A percentile compares a stretch with the other conserved stretches of the same genome.
phyloP scores from a whole-genome alignment of 1,140 invertebrate genomes.

The Cyclargus thomasi region DNA sequence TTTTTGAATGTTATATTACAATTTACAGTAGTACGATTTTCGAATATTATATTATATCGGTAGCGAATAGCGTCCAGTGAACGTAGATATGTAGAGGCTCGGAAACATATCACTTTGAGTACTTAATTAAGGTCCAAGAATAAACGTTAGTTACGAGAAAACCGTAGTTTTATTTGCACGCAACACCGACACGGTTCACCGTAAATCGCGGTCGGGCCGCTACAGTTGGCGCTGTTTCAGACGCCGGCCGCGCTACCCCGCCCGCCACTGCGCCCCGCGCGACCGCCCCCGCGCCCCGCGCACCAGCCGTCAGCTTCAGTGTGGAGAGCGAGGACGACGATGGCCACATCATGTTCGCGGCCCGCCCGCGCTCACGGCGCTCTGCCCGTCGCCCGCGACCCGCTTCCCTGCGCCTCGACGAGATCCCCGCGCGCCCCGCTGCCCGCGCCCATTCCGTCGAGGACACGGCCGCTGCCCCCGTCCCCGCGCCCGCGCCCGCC shows the following conservation, averaged over 20 bases:
- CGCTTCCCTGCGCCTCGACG: constrained; percentile 47
- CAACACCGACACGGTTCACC: background rate
- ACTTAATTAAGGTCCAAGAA: constrained; percentile 1
- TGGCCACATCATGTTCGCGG: constrained; percentile 51
- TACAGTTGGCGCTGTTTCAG: constrained; percentile 30
- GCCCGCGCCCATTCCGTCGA: constrained; percentile 34
- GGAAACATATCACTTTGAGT: constrained; percentile 11
- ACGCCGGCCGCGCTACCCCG: constrained; percentile 31
- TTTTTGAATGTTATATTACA: background rate
- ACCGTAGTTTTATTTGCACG: constrained; percentile 10
- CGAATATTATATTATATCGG: background rate
- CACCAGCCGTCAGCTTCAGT: constrained; percentile 58
- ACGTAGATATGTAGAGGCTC: constrained; percentile 1
- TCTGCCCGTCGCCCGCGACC: constrained; percentile 35
- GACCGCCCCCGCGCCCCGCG: constrained; percentile 29
- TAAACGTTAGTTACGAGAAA: background rate
- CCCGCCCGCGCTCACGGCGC: constrained; percentile 31
- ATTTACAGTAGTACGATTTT: background rate
- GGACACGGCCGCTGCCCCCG: constrained; percentile 33
- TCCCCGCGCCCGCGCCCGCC: constrained; percentile 44
- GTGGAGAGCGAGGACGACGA: constrained; percentile 56
- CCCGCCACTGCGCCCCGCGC: constrained; percentile 34
- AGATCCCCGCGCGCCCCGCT: constrained; percentile 32
- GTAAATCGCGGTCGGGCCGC: constrained; percentile 20
- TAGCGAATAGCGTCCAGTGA: background rate